Percentiles rank a stretch among this genome's conserved stretches.
Conservation (phyloP, 2,113 vertebrate genomes). For the Cyphomyrus plagiostoma region DNA sequence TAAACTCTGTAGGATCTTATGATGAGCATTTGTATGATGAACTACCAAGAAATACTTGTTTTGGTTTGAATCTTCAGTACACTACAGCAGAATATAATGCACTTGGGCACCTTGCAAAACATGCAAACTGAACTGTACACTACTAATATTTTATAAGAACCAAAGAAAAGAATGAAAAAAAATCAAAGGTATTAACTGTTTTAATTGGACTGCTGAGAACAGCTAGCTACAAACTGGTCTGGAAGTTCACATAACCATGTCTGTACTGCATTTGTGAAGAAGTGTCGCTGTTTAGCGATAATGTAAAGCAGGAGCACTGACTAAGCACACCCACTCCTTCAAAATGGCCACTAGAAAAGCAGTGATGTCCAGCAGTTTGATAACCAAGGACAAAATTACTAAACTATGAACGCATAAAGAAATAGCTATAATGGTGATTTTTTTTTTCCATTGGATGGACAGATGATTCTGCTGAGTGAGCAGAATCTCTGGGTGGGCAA, state of each 20-base stretch:
- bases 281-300: neutral
- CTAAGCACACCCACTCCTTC: neutral
- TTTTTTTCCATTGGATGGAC: neutral
- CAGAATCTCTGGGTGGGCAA: too few relatives aligned
- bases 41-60: neutral
- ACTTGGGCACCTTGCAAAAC: neutral
- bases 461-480: neutral
- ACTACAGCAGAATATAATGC: too few relatives aligned
- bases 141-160: neutral
- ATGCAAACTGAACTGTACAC: neutral
- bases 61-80: too few relatives aligned
- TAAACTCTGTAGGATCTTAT: neutral
- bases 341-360: neutral
- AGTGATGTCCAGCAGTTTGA: neutral
- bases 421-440: neutral
- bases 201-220: neutral
- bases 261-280: neutral
- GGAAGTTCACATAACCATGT: neutral
- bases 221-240: neutral
- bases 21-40: neutral
- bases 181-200: neutral
- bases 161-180: neutral
- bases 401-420: neutral
- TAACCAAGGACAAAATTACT: neutral
- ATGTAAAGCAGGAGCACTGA: neutral